Evolutionary conservation across 1,140 invertebrate species (phyloP).

Genomic region (Cyphomyrmex costatus): DNA sequence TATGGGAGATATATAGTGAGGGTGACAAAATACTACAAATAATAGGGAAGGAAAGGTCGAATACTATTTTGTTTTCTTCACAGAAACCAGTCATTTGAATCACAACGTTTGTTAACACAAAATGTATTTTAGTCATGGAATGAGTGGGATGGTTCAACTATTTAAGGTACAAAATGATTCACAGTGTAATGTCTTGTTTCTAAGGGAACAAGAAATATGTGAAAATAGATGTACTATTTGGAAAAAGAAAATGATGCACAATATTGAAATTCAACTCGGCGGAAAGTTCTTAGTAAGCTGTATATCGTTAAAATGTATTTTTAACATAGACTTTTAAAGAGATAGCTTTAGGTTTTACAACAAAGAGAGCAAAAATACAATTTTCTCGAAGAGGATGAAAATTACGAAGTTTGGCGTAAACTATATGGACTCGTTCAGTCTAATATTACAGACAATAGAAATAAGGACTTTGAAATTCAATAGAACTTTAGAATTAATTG

Average conservation of each 20-base stretch:
- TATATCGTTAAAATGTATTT: constrained; percentile 7
- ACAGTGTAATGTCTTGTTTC: constrained; percentile 18
- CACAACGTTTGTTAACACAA: neutral
- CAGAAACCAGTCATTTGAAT: constrained; percentile 37
- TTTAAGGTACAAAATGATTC: neutral
- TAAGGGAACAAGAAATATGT: neutral
- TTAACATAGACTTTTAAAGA: constrained; percentile 2
- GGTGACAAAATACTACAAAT: neutral
- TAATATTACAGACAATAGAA: neutral
- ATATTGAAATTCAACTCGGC: neutral
- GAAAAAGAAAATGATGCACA: neutral
- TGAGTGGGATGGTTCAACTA: constrained; percentile 14
- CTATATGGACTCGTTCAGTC: neutral
- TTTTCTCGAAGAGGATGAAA: neutral
- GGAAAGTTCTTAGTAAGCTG: neutral
- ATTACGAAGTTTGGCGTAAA: neutral
- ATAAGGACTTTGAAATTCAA: neutral
- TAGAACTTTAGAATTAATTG: neutral
- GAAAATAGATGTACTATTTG: constrained; percentile 15
- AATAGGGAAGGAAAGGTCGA: neutral
- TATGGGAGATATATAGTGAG: neutral
- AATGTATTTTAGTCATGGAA: constrained; percentile 2
- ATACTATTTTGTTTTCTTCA: constrained; percentile 33
- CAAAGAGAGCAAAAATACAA: neutral
- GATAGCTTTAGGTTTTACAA: constrained; percentile 14